Conservation (phyloP, 2,113 vertebrate genomes). For the Phainopepla nitens region DNA sequence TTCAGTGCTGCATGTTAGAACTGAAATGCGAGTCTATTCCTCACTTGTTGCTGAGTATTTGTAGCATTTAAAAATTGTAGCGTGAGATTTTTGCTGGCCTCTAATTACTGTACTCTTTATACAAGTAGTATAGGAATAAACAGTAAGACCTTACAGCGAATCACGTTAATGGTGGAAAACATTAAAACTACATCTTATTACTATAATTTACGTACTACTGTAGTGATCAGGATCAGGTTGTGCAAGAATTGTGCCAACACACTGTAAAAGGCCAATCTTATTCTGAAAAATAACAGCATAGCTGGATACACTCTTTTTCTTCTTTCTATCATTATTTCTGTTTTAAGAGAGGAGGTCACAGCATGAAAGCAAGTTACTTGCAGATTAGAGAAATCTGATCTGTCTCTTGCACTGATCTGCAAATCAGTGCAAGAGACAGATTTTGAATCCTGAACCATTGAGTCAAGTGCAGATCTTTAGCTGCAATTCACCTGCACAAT, state of each 20-base stretch:
- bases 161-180: background rate
- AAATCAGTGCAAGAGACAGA: background rate
- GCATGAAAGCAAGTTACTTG: background rate
- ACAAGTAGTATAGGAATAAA: background rate
- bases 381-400: background rate
- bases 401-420: too few relatives aligned
- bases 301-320: background rate
- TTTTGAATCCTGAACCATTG: background rate
- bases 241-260: background rate
- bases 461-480: background rate
- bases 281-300: background rate
- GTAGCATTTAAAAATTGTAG: background rate
- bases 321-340: background rate
- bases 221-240: background rate
- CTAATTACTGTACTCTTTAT: background rate
- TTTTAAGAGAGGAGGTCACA: background rate
- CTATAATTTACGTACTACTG: background rate
- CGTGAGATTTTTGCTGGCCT: background rate
- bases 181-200: background rate
- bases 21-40: background rate
- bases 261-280: background rate
- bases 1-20: background rate
- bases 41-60: background rate
- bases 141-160: background rate
- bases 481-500: background rate